Conservation (phyloP, 2,888 invertebrate species). For the Micoletzkya japonica region DNA sequence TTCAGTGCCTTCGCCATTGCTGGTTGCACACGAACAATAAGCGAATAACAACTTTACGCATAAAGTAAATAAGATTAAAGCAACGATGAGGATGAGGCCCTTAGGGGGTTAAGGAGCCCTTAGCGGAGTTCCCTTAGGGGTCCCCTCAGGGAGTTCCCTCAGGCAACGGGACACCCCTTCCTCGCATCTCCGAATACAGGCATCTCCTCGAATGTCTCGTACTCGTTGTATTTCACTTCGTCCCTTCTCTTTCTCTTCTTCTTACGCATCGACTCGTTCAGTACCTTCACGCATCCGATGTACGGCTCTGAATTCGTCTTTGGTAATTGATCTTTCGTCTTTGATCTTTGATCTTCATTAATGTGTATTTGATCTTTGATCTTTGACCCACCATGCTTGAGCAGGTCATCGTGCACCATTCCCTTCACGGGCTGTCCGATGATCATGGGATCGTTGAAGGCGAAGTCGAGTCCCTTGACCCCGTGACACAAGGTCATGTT, state of each 20-base stretch:
- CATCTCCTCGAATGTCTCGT: background rate
- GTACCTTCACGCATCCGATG: constrained; percentile 59
- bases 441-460: constrained; percentile 83
- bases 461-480: constrained; percentile 74
- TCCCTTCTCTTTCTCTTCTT: constrained; percentile 34
- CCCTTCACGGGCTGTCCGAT: constrained; percentile 82
- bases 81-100: background rate
- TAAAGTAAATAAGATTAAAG: too few species aligned
- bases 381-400: constrained; percentile 47
- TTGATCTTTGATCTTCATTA: background rate
- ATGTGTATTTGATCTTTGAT: background rate
- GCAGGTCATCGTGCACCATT: constrained; percentile 47
- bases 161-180: constrained; percentile 10
- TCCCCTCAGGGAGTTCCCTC: too few species aligned
- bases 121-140: too few species aligned
- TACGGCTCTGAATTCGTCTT: constrained; percentile 52
- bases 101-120: background rate
- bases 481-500: constrained; percentile 74
- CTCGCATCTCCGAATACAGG: constrained; percentile 13
- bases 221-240: background rate
- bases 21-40: too few species aligned
- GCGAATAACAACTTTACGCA: too few species aligned
- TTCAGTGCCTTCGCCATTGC: too few species aligned
- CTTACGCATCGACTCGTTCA: constrained; percentile 47
- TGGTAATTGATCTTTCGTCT: constrained; percentile 4